Evolutionary conservation across 2,113 vertebrate genomes (phyloP), one percentile per base, ranked within the genome.

Genomic region (Suncus etruscus): DNA sequence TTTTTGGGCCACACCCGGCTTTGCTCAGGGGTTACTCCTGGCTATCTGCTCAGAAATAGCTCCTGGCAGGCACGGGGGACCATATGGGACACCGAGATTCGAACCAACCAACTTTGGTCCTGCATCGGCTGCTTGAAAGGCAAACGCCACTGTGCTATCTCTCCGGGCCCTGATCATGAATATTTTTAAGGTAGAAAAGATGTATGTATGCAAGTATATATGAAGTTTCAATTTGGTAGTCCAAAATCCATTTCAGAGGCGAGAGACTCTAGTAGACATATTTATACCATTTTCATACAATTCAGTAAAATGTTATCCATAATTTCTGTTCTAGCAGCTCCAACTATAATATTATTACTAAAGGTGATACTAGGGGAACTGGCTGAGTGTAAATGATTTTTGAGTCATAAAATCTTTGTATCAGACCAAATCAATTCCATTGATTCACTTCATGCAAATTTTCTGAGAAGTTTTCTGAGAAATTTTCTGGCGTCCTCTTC

Each of bases 391-490:
- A 31, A 14, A 54, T 61, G 69, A 45, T 61, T 31, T 31, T 63
- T 29, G 11, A 66, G 5, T 39, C 12, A 1, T 47, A 73, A 29
- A 66, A 77, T 32, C 27, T 9, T 24, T 65, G 14, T 90, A 68
- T n/a, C 25, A 77, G 63, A 3, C 18, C 58, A 8, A 9, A 45
- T 50, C 47, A 39, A 15, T 79, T 74, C 47, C 24, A 58, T 22
- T 5, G 7, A 73, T 54, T 5, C 18, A 58, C 20, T 73, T 39
- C 58, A 15, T 14, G 18, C 27, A 32, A 18, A 72, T 90, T 5
- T 81, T 81, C 65, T 87, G 78, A 93, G 70, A 54, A 29, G 39
- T 90, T 5, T 81, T 81, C 65, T 87, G 78, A 92, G 70, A 54
- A 29, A 39, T 39, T 39, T 3, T 66, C 1, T 72, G 47, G 48